Percentiles rank a stretch among this genome's conserved stretches.
These are phyloP conservation scores for Penaeus chinensis DNA, from an alignment of 1,140 invertebrate species.

Conservation along the genomic window DNA sequence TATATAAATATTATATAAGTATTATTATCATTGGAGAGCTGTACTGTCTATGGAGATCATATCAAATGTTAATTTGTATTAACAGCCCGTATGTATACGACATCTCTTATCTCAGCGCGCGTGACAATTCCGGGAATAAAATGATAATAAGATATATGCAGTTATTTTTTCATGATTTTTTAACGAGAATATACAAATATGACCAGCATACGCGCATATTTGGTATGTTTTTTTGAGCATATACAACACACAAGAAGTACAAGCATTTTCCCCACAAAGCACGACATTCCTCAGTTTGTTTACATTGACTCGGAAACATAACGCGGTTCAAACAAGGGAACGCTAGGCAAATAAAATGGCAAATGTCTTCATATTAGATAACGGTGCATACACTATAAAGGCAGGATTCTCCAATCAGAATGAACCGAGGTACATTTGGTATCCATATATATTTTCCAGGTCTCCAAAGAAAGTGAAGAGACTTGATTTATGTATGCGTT, in stretches of 20 bases:
- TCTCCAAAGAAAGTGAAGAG: no score
- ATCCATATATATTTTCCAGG: background rate
- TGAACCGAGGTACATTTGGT: conserved; percentile 66
- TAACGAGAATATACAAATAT: background rate
- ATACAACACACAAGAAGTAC: conserved; percentile 4
- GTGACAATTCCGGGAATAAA: no score
- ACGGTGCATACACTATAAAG: conserved; percentile 68
- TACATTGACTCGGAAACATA: no score
- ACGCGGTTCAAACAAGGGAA: no score
- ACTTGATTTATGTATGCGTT: no score
- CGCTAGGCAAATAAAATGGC: background rate
- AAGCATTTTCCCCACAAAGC: no score
- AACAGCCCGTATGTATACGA: conserved; percentile 43
- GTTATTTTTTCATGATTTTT: background rate
- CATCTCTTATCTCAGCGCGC: conserved; percentile 18
- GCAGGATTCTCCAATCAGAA: conserved; percentile 67
- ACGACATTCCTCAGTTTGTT: no score
- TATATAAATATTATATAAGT: no score
- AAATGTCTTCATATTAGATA: conserved; percentile 67
- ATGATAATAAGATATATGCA: no score
- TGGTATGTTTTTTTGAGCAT: background rate
- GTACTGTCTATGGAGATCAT: no score
- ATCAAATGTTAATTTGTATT: no score
- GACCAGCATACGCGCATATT: background rate
- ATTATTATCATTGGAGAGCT: no score